phyloP scores from a whole-genome alignment of 2,888 invertebrate species.

The Clistopyga incitator region DNA sequence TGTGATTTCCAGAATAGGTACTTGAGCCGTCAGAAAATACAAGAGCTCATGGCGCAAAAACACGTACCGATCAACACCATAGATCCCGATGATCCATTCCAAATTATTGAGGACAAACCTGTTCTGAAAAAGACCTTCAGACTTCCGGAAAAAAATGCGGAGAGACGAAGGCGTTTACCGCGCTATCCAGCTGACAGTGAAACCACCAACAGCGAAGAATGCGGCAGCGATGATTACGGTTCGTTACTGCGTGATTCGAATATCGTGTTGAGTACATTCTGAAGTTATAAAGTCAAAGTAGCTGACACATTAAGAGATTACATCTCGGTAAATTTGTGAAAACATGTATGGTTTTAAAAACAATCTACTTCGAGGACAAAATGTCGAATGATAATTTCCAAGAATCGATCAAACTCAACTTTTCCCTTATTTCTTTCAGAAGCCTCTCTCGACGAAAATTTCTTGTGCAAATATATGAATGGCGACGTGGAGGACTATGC shows the following conservation, averaged over 20 bases:
- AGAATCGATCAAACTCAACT: not conserved
- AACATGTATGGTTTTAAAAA: not conserved
- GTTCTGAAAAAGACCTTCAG: not conserved
- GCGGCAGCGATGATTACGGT: conserved; percentile 32
- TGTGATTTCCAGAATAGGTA: conserved; percentile 22
- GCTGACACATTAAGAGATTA: no score
- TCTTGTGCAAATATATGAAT: not conserved
- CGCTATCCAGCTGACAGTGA: conserved; percentile 1
- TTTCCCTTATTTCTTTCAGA: not conserved
- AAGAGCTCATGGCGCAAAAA: conserved; percentile 49
- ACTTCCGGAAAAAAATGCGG: conserved; percentile 43
- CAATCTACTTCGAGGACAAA: not conserved
- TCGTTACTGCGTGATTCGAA: not conserved
- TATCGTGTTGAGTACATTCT: not conserved
- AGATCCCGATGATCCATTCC: conserved; percentile 23
- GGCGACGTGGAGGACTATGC: not conserved
- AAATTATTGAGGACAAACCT: conserved; percentile 46
- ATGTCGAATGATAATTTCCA: not conserved
- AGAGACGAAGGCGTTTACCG: conserved; percentile 55
- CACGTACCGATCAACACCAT: conserved; percentile 17
- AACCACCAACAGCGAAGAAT: conserved; percentile 21
- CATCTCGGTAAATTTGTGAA: no score
- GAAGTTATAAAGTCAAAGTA: no score
- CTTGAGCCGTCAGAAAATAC: conserved; percentile 21
- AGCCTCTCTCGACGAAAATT: not conserved